These are phyloP conservation scores for Parnassius apollo DNA, from an alignment of 2,888 invertebrate genomes.

Conservation along the genomic window DNA sequence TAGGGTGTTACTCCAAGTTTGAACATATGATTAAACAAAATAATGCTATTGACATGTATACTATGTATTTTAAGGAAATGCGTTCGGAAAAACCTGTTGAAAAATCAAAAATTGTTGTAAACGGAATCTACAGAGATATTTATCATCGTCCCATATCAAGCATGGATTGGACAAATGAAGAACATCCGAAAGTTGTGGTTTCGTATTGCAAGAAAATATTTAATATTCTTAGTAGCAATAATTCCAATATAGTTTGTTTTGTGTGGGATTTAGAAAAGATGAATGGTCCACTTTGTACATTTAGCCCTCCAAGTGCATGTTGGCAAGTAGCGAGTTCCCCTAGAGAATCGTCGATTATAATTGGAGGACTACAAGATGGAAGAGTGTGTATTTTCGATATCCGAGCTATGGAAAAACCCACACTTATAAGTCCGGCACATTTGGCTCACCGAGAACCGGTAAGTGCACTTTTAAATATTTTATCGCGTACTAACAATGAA, in stretches of 20 bases:
- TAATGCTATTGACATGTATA: constrained; percentile 88
- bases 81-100: constrained; percentile 67
- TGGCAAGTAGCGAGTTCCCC: constrained; percentile 54
- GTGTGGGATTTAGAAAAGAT: constrained; percentile 82
- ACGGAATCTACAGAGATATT: constrained; percentile 83
- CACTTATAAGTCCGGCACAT: constrained; percentile 80
- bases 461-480: constrained; percentile 76
- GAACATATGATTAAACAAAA: constrained; percentile 85
- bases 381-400: constrained; percentile 84
- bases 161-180: constrained; percentile 85
- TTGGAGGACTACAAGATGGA: constrained; percentile 55
- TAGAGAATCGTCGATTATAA: constrained; percentile 39
- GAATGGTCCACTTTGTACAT: constrained; percentile 34
- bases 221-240: constrained; percentile 35
- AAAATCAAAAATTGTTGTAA: constrained; percentile 73
- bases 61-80: constrained; percentile 84
- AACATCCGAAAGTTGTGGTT: constrained; percentile 81
- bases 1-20: constrained; percentile 73
- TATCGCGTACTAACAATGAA: constrained; percentile 79
- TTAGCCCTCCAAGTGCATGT: constrained; percentile 47
- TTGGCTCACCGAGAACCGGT: constrained; percentile 72
- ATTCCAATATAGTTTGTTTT: constrained; percentile 76
- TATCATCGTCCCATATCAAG: constrained; percentile 70
- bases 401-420: constrained; percentile 86
- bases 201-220: constrained; percentile 75